Conservation (phyloP, 2,797 vertebrate species). For the Botia kubotai region DNA sequence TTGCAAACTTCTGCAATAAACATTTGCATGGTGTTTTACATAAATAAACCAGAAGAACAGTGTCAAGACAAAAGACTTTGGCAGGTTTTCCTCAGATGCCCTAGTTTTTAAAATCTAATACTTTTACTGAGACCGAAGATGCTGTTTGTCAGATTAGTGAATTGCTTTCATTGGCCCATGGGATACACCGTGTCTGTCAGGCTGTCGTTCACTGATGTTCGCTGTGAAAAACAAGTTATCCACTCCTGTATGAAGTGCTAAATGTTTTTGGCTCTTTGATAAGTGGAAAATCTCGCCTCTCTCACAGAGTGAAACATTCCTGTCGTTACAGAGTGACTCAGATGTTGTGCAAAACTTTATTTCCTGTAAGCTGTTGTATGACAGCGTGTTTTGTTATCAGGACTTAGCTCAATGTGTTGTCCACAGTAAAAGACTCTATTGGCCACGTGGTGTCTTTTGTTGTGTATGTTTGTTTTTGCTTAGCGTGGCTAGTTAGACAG, state of each 20-base stretch:
- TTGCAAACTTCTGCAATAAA: conserved; percentile 9
- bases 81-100: background rate
- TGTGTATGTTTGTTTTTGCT: background rate
- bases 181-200: conserved; percentile 18
- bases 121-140: conserved; percentile 3
- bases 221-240: conserved; percentile 44
- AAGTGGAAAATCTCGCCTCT: conserved; percentile 50
- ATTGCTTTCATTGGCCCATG: background rate
- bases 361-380: conserved; percentile 50
- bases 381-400: conserved; percentile 45
- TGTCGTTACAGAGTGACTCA: conserved; percentile 61
- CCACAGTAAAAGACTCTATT: background rate
- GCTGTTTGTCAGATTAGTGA: background rate
- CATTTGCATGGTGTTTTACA: conserved; percentile 40
- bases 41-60: conserved; percentile 9
- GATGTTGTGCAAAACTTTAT: conserved; percentile 32
- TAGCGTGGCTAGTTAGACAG: no score
- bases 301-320: conserved; percentile 46
- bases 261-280: conserved; percentile 53
- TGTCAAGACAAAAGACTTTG: no score
- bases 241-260: conserved; percentile 39
- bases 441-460: background rate
- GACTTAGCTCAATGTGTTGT: conserved; percentile 19
- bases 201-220: conserved; percentile 29
- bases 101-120: conserved; percentile 8